Base-by-base conservation (phyloP, 1,140 invertebrate species). In the Neodiprion pinetum region DNA sequence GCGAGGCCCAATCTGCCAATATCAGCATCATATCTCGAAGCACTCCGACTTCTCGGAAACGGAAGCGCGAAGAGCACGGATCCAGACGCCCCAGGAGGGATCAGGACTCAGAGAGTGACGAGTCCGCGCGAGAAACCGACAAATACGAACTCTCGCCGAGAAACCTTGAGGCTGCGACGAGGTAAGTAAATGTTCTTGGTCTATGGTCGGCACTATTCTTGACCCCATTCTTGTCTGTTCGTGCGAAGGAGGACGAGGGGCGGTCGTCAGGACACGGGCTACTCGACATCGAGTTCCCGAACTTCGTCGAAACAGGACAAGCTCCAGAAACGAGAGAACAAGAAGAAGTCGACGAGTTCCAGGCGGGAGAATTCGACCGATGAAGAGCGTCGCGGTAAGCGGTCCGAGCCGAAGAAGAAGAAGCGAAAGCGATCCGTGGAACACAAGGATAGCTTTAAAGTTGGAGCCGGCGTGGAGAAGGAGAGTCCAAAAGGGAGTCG, bases 241-340 rank as follows among this genome's bases (percentile, higher is more conserved):
- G 40, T 48, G 47, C 80, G 78, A 70, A 89, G 88, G 68, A 89
- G 86, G 72, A 85, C 83, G 9, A 84, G 89, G 9, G 9, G 53
- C n/a, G n/a, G 11, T 12, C 53, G 53, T 9, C 92, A 93, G 80
- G 92, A 93, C 74, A 92, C 92, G 0, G 91, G 91, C 21, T 92
- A 92, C 77, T 93, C 91, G 0, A 93, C 92, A 9, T 92, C 90
- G 21, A 92, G 91, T 81, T 92, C 91, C 0, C 89, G 91, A 73
- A 90, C 85, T 67, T 90, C 85, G 8, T 82, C 78, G 65, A 85
- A 80, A 70, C 77, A 83, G 17, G 74, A 80, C 28, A 84, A 84
- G 75, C 69, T 70, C 17, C 69, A 80, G 48, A 75, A 83, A 67
- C 72, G 74, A 66, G 80, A 83, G 7, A 76, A 67, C 12, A 83